Percentiles rank a stretch among this genome's conserved stretches.
These are phyloP conservation scores for Amblyraja radiata DNA, from an alignment of 2,797 vertebrate species.

Conservation along the genomic window DNA sequence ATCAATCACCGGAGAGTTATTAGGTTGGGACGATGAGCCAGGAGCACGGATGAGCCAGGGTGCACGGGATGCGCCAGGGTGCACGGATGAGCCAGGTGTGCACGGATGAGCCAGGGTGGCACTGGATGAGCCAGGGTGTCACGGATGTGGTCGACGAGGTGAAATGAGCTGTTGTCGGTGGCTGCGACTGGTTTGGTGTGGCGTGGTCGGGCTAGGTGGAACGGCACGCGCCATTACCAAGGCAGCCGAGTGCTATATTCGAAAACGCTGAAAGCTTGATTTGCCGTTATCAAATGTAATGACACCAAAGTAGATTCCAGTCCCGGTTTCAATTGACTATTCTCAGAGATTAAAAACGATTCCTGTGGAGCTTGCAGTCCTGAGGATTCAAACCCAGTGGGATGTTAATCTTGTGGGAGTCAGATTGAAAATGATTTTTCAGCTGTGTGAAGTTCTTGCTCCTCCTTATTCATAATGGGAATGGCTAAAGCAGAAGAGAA, in stretches of 20 bases:
- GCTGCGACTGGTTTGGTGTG: background rate
- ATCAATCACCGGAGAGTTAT: too few relatives aligned
- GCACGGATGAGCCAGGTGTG: too few relatives aligned
- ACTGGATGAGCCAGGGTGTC: too few relatives aligned
- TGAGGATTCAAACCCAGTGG: background rate
- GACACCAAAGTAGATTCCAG: background rate
- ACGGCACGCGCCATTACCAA: background rate
- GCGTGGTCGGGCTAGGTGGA: background rate
- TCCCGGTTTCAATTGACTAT: background rate
- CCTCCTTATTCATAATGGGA: background rate
- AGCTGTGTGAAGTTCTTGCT: background rate
- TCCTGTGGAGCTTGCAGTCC: background rate
- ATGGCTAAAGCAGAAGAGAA: too few relatives aligned
- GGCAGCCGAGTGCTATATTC: conserved; percentile 4
- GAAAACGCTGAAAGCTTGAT: background rate
- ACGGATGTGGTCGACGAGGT: too few relatives aligned
- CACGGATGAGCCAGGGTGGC: background rate
- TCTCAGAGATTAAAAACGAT: background rate
- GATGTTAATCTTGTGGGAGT: background rate
- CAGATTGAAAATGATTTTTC: background rate
- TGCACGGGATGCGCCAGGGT: background rate
- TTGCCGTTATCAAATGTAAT: background rate
- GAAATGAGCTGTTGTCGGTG: background rate
- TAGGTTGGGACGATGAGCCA: background rate
- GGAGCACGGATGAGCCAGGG: too few relatives aligned